phyloP scores from a whole-genome alignment of 1,140 invertebrate genomes.

The Drosophila nikananu region DNA sequence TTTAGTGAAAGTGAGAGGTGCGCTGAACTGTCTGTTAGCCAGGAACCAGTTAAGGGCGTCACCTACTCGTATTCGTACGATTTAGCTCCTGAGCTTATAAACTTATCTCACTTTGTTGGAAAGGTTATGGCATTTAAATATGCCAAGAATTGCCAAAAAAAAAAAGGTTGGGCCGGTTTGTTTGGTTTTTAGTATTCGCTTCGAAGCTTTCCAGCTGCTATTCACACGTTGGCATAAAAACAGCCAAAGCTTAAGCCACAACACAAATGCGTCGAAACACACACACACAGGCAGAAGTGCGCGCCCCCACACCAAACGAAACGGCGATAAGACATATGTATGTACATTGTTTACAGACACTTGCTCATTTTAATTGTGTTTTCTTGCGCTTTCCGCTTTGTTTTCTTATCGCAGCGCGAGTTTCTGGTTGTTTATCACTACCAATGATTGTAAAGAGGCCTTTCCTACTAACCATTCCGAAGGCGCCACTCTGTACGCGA shows the following conservation, averaged over 20 bases:
- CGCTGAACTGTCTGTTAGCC: constrained; percentile 16
- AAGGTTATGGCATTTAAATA: constrained; percentile 50
- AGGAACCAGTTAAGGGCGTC: constrained; percentile 59
- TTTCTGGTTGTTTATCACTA: constrained; percentile 33
- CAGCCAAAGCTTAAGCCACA: constrained; percentile 19
- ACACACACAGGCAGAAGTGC: constrained; percentile 29
- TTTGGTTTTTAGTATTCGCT: constrained; percentile 39
- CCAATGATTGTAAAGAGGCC: constrained; percentile 10
- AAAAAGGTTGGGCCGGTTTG: constrained; percentile 44
- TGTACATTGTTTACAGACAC: constrained; percentile 37
- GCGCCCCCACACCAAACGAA: constrained; percentile 19
- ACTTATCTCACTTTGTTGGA: constrained; percentile 35
- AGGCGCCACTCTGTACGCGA: constrained; percentile 17
- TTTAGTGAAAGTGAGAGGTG: constrained; percentile 55
- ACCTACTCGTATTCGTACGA: neutral
- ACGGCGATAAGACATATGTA: constrained; percentile 35
- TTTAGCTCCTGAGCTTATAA: constrained; percentile 35
- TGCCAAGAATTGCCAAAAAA: constrained; percentile 55
- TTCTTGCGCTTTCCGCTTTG: constrained; percentile 13
- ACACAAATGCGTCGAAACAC: constrained; percentile 4
- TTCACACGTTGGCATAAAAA: constrained; percentile 49
- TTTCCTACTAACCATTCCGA: constrained; percentile 61
- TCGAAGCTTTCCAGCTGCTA: constrained; percentile 27
- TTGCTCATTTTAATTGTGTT: constrained; percentile 20
- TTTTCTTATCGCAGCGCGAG: constrained; percentile 8